These are phyloP conservation scores for Petroica traversi DNA, from an alignment of 2,113 vertebrate genomes.

Conservation along the genomic window DNA sequence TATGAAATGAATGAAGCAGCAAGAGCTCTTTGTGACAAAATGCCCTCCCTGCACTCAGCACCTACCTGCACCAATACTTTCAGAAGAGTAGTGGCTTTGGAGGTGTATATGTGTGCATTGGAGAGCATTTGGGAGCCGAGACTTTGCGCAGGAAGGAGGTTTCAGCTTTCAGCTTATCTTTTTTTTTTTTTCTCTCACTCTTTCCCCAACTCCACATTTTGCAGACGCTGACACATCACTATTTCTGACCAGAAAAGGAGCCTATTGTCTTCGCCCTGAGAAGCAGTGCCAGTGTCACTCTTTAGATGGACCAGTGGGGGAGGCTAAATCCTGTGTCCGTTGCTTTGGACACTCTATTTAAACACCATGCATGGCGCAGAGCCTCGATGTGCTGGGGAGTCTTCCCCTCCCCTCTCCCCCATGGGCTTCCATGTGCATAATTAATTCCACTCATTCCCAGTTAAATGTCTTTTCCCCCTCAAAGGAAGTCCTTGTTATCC, in stretches of 20 bases:
- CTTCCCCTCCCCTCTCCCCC: neutral
- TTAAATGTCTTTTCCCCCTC: neutral
- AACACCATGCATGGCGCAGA: neutral
- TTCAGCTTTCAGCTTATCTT: slow-evolving; percentile 2
- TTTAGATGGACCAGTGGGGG: slow-evolving; percentile 35
- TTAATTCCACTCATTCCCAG: slow-evolving; percentile 23
- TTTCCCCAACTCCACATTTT: slow-evolving; percentile 6
- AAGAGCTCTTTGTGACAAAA: neutral
- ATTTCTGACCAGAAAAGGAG: slow-evolving; percentile 60
- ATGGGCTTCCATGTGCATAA: neutral
- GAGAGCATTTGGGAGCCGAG: neutral
- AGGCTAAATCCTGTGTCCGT: slow-evolving; percentile 25
- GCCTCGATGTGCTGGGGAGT: slow-evolving; percentile 2
- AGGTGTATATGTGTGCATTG: neutral
- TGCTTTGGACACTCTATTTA: slow-evolving; percentile 27
- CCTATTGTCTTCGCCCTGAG: slow-evolving; percentile 43
- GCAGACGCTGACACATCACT: slow-evolving; percentile 66
- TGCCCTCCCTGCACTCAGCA: neutral
- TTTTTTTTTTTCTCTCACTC: neutral
- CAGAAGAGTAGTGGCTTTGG: neutral
- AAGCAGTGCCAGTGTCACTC: slow-evolving; percentile 53
- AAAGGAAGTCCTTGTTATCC: neutral
- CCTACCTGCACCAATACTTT: neutral
- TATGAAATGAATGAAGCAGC: neutral
- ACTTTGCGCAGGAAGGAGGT: neutral